Evolutionary conservation across 1,140 invertebrate genomes (phyloP).

Genomic region (Samia ricini): DNA sequence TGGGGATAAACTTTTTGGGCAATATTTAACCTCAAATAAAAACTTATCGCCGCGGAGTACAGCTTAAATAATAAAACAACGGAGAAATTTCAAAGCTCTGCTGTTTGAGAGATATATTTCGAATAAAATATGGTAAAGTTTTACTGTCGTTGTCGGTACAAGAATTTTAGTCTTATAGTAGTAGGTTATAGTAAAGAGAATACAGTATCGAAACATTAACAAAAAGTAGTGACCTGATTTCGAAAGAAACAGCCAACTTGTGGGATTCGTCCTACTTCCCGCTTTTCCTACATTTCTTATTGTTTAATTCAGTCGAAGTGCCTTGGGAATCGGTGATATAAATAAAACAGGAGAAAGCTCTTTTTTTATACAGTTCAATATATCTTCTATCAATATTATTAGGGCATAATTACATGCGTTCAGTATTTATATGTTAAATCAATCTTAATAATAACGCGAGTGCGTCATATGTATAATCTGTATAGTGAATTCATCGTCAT

Average conservation of each 20-base stretch:
- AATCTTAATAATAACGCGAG: too few species aligned
- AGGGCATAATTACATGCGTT: not conserved
- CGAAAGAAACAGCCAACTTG: constrained; percentile 9
- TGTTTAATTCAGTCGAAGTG: constrained; percentile 8
- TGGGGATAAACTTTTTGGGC: not conserved
- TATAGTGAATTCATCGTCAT: too few species aligned
- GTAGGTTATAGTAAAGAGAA: not conserved
- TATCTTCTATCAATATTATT: not conserved
- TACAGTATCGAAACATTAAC: not conserved
- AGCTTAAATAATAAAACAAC: not conserved
- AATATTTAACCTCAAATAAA: constrained; percentile 1
- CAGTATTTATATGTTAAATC: not conserved
- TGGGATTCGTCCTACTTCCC: not conserved
- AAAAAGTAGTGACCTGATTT: constrained; percentile 10
- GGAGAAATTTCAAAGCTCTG: not conserved
- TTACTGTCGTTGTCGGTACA: not conserved
- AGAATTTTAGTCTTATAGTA: not conserved
- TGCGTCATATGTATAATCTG: too few species aligned
- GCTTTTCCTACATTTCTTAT: constrained; percentile 4
- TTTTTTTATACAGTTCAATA: not conserved
- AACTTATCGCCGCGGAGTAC: not conserved
- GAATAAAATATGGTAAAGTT: not conserved
- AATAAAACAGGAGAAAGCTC: not conserved
- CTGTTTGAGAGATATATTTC: not conserved
- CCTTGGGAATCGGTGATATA: constrained; percentile 7